Evolutionary conservation across 1,140 invertebrate genomes (phyloP).

Genomic region (Pissodes strobi): DNA sequence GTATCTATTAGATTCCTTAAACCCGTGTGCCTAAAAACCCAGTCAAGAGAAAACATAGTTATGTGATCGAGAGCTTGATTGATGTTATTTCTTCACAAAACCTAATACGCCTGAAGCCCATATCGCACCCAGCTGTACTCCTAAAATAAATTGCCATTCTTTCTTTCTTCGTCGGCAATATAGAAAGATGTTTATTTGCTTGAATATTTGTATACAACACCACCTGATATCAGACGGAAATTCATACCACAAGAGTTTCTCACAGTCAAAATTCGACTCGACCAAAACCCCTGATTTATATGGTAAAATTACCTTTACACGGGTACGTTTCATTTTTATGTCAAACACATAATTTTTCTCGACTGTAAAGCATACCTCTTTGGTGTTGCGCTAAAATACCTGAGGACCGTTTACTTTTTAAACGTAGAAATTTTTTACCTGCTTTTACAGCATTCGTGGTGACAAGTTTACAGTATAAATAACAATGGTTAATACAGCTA

Average conservation of each 20-base stretch:
- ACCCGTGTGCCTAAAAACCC: too few relatives aligned
- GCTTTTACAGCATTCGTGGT: not conserved
- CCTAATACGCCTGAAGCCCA: too few relatives aligned
- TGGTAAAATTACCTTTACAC: slow-evolving; percentile 32
- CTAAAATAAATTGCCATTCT: too few relatives aligned
- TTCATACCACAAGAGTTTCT: slow-evolving; percentile 23
- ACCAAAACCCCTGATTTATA: slow-evolving; percentile 30
- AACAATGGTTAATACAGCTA: slow-evolving; percentile 9
- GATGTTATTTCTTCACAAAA: too few relatives aligned
- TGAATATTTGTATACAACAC: slow-evolving; percentile 1
- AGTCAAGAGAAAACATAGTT: too few relatives aligned
- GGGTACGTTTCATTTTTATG: slow-evolving; percentile 37
- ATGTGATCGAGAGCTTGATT: too few relatives aligned
- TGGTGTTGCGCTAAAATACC: slow-evolving; percentile 12
- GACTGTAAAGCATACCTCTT: slow-evolving; percentile 11
- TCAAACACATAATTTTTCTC: slow-evolving; percentile 32
- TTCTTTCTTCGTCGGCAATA: too few relatives aligned
- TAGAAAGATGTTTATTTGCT: slow-evolving; percentile 9
- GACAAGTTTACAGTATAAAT: slow-evolving; percentile 13
- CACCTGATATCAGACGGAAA: slow-evolving; percentile 24
- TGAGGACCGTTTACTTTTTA: slow-evolving; percentile 21
- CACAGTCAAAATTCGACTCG: slow-evolving; percentile 16
- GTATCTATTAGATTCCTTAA: too few relatives aligned
- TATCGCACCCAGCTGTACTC: too few relatives aligned
- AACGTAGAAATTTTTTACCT: slow-evolving; percentile 19